Evolutionary conservation across 2,797 vertebrate species (phyloP).

Genomic region (Anguilla megastoma): DNA sequence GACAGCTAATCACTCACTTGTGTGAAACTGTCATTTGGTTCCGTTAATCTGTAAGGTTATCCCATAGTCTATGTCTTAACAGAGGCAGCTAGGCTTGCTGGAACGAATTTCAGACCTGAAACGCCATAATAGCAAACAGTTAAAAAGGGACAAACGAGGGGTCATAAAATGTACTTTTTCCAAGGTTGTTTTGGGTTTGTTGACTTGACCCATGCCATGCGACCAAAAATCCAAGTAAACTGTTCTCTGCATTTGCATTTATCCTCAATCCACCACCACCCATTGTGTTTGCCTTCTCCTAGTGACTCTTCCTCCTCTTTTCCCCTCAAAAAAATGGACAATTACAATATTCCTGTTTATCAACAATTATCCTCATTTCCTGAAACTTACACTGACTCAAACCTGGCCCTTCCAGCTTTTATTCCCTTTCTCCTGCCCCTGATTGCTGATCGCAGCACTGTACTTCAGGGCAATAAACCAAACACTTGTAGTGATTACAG

Average conservation of each 20-base stretch:
- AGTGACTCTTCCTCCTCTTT: neutral
- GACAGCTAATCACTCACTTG: neutral
- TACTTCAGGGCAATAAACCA: neutral
- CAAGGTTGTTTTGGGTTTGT: neutral
- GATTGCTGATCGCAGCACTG: neutral
- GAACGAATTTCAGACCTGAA: neutral
- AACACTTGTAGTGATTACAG: neutral
- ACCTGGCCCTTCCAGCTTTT: neutral
- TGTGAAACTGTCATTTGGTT: neutral
- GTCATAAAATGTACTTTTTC: slow-evolving; percentile 8
- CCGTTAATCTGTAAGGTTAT: neutral
- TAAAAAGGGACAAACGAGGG: neutral
- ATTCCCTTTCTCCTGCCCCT: neutral
- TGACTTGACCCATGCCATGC: neutral
- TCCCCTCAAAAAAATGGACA: slow-evolving; percentile 1
- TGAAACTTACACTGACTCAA: neutral
- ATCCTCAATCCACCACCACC: neutral
- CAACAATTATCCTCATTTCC: neutral
- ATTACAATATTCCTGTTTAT: neutral
- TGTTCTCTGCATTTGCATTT: neutral
- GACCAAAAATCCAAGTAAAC: neutral
- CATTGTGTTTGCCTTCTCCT: neutral
- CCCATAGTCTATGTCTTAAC: neutral
- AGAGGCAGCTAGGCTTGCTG: neutral
- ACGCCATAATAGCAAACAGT: neutral